Evolutionary conservation across 2,797 vertebrate genomes (phyloP).

Genomic region (Pangasius larnaudii): DNA sequence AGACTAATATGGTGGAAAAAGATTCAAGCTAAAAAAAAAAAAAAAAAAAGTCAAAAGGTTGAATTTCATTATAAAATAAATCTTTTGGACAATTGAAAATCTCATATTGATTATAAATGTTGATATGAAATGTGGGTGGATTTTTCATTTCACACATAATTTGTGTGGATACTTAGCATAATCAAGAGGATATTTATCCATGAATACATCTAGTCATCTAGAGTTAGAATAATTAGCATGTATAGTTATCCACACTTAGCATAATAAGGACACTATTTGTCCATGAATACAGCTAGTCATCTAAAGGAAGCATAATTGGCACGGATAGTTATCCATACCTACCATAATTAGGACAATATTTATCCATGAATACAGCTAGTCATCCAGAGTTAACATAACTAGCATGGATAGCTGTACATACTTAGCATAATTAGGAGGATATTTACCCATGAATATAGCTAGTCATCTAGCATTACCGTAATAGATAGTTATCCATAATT

Average conservation of each 20-base stretch:
- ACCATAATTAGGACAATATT: background rate
- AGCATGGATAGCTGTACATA: background rate
- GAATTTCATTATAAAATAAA: too few species aligned
- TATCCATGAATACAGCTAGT: background rate
- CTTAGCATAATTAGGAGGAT: background rate
- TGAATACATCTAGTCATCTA: background rate
- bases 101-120: too few species aligned
- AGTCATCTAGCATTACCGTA: background rate
- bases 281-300: background rate
- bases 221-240: background rate
- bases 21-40: too few species aligned
- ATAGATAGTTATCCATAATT: background rate
- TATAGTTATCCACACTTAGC: background rate
- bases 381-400: too few species aligned
- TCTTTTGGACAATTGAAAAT: too few species aligned
- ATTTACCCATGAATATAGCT: background rate
- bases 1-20: too few species aligned
- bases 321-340: background rate
- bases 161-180: background rate
- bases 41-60: too few species aligned
- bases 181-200: background rate
- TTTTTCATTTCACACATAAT: background rate
- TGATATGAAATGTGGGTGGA: too few species aligned
- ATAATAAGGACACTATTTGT: background rate
- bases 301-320: background rate